Base-by-base conservation (phyloP, 2,113 vertebrate genomes). In the Istiophorus platypterus region DNA sequence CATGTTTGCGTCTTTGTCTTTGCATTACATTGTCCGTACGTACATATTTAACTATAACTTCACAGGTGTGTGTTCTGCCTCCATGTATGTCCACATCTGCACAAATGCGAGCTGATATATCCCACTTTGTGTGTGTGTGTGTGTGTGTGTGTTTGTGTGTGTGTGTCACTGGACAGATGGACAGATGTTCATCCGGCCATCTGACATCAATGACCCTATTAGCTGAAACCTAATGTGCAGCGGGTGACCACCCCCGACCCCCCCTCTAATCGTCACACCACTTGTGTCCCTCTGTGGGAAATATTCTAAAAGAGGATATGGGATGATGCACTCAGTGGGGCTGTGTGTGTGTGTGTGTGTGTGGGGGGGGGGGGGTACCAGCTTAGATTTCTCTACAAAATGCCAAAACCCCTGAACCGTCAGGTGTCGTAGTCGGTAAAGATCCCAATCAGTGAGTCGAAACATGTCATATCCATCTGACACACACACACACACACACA, bases 121-220 rank as follows among this genome's bases (percentile, higher is more conserved):
- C 65, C 65, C 65, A 45, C 31, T 34, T 37, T 54, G 45, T 82
- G 13, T 24, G 42, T 67, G 39, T 80, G 9, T 67, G 61, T 86
- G 42, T 67, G 39, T 80, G 9, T 67, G 61, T 86, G 24, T 34
- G 34, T 34, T 37, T 54, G 45, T 82, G 13, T 24, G 42, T 67
- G 39, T 80, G 9, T 67, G 61, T 86, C 39, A 61, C 72, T 59
- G 41, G 81, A 57, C 82, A 90, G 88, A 89, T 59, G 41, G 81
- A 57, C 82, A 90, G 88, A 89, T 90, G 86, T 85, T 87, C 83
- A 88, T 90, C 81, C 29, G 71, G 90, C 70, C 79, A 85, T 71
- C 76, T 87, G 88, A 87, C 76, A n/a, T 78, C 34, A 65, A 12
- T 76, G 75, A 89, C 76, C 84, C 39, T 66, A 72, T 85, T 66